phyloP scores from a whole-genome alignment of 2,113 vertebrate species.

The Miniopterus natalensis region DNA sequence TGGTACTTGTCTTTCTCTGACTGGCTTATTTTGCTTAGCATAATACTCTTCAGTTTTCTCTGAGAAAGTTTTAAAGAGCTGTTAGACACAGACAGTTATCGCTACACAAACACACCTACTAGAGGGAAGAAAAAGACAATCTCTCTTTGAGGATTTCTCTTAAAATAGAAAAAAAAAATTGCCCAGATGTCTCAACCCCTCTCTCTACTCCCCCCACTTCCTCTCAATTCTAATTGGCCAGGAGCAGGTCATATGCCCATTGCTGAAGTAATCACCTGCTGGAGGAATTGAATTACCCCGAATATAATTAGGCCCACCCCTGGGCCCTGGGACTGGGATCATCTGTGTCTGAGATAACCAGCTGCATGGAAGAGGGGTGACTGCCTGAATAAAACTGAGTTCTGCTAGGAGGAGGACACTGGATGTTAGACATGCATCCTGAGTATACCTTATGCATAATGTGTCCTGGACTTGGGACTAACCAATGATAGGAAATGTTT shows the following conservation, averaged over 20 bases:
- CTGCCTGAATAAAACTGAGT: not conserved
- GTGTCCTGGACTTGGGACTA: not conserved
- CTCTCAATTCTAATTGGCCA: slow-evolving; percentile 26
- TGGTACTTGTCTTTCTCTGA: no score
- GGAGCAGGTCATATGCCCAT: not conserved
- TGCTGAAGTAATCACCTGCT: not conserved
- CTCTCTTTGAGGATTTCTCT: slow-evolving; percentile 40
- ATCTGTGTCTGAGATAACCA: not conserved
- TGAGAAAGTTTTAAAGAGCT: slow-evolving; percentile 26
- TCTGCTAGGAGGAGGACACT: not conserved
- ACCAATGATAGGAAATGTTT: not conserved
- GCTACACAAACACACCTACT: not conserved
- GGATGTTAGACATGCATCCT: not conserved
- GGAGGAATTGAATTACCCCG: not conserved
- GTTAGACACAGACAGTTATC: not conserved
- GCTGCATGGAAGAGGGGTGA: not conserved
- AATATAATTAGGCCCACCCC: not conserved
- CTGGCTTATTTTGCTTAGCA: no score
- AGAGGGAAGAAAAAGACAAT: slow-evolving; percentile 6
- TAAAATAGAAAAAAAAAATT: slow-evolving; percentile 45
- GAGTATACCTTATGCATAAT: not conserved
- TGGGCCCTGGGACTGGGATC: not conserved
- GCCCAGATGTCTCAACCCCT: not conserved
- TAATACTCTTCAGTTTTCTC: not conserved
- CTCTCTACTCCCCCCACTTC: not conserved